Evolutionary conservation across 1,140 invertebrate species (phyloP).

Genomic region (Polypedilum vanderplanki): DNA sequence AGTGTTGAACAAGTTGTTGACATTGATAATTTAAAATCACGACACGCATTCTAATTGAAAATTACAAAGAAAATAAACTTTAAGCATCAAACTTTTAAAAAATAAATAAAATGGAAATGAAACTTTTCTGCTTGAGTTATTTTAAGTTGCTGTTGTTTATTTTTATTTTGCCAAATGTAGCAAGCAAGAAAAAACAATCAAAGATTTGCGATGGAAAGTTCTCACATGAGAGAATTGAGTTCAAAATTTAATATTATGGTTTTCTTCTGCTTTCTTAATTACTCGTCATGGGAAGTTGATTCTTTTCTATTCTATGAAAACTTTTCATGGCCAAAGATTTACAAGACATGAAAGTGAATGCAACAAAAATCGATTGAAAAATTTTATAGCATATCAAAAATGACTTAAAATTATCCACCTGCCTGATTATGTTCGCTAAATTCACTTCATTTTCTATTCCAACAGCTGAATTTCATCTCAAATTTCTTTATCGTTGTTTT

Average conservation of each 20-base stretch:
- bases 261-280: constrained; percentile 3
- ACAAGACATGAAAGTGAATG: constrained; percentile 7
- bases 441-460: not conserved
- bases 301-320: not conserved
- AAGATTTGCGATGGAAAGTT: not conserved
- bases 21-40: no score
- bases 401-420: not conserved
- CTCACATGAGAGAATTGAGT: constrained; percentile 1
- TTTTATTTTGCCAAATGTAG: no score
- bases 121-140: no score
- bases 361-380: not conserved
- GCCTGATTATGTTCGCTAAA: not conserved
- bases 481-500: not conserved
- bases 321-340: constrained; percentile 17
- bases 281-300: not conserved
- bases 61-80: no score
- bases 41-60: no score
- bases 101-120: no score
- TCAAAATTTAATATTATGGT: constrained; percentile 8
- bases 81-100: no score
- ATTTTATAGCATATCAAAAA: not conserved
- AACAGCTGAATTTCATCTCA: not conserved
- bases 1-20: not conserved
- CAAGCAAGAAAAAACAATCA: no score
- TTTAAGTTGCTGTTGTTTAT: no score